phyloP scores from a whole-genome alignment of 2,888 invertebrate species.

The Plagodis pulveraria region DNA sequence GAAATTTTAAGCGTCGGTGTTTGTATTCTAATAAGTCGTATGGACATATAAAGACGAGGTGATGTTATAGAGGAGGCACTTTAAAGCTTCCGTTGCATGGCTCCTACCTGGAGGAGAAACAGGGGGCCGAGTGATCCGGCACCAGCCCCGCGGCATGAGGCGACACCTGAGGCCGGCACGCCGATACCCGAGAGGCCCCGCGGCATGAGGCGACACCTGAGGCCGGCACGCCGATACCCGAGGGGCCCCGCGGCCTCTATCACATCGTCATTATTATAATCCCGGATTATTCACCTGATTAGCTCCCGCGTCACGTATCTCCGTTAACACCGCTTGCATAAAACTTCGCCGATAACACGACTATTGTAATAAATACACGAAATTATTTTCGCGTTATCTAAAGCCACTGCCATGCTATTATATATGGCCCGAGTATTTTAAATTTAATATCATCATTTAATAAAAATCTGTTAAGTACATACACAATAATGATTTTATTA shows the following conservation, averaged over 20 bases:
- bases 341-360: constrained; percentile 6
- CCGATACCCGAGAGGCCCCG: neutral
- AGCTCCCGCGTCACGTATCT: constrained; percentile 19
- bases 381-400: constrained; percentile 13
- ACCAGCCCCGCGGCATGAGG: neutral
- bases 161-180: neutral
- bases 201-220: neutral
- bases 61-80: neutral
- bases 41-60: too few relatives aligned
- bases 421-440: constrained; percentile 5
- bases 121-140: neutral
- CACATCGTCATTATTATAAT: constrained; percentile 17
- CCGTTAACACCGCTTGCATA: constrained; percentile 13
- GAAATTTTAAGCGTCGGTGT: too few relatives aligned
- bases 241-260: too few relatives aligned
- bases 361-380: constrained; percentile 6
- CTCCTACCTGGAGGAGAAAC: neutral
- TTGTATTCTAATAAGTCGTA: too few relatives aligned
- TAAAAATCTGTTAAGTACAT: too few relatives aligned
- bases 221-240: neutral
- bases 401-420: constrained; percentile 14
- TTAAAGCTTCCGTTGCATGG: neutral
- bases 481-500: too few relatives aligned
- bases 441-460: too few relatives aligned
- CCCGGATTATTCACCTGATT: constrained; percentile 17